A percentile compares a stretch with the other conserved stretches of the same genome.
These are phyloP conservation scores for Microvelia longipes DNA, from an alignment of 1,140 invertebrate genomes.

Conservation along the genomic window DNA sequence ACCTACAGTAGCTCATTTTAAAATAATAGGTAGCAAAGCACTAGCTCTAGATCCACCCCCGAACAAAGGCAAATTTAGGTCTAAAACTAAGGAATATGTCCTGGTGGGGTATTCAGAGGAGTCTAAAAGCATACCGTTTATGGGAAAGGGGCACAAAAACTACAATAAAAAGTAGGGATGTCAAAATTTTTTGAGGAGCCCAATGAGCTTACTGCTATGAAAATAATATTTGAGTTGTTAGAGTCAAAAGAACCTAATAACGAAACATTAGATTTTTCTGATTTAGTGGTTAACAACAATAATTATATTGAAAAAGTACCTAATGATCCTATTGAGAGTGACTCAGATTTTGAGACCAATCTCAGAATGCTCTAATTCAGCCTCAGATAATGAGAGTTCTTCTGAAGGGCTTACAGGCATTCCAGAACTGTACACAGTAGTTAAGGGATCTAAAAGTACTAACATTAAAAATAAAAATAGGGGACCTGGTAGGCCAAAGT, in stretches of 20 bases:
- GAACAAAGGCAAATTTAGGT: conserved; percentile 20
- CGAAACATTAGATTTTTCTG: neutral
- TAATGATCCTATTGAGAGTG: neutral
- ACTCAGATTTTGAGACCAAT: neutral
- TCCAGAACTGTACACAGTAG: neutral
- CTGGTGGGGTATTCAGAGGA: conserved; percentile 21
- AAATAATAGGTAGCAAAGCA: conserved; percentile 18
- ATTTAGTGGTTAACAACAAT: neutral
- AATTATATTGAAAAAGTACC: neutral
- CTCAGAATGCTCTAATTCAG: neutral
- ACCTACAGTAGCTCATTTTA: conserved; percentile 17
- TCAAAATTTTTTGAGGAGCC: conserved; percentile 2
- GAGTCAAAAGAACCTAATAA: neutral
- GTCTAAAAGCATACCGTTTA: conserved; percentile 1
- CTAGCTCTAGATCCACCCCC: conserved; percentile 17
- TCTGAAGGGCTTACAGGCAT: neutral
- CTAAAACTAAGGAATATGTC: conserved; percentile 19
- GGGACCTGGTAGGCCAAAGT: neutral
- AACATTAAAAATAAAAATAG: neutral
- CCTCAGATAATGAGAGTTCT: neutral
- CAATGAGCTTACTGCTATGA: neutral
- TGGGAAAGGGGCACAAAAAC: neutral
- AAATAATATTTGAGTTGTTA: neutral
- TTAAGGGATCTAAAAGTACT: neutral
- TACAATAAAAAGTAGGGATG: conserved; percentile 2